A percentile compares a stretch with the other conserved stretches of the same genome.
Conservation (phyloP, 2,888 invertebrate species). For the Lasioglossum calceatum region DNA sequence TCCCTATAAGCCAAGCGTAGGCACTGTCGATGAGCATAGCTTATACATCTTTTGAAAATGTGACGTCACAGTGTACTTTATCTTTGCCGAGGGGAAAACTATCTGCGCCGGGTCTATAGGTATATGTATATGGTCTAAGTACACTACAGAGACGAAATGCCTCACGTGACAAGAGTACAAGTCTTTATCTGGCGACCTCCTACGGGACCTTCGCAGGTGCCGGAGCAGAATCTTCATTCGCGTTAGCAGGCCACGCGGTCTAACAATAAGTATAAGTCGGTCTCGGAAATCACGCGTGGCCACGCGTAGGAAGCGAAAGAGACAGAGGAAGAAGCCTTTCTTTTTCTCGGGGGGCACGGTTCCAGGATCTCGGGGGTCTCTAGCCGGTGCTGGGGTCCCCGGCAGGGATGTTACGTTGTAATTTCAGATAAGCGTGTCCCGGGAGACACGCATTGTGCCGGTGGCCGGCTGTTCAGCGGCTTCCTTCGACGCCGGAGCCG, state of each 20-base stretch:
- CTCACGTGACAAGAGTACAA: no score
- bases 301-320: background rate
- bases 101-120: no score
- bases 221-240: background rate
- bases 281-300: slow-evolving; percentile 4
- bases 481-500: slow-evolving; percentile 66
- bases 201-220: background rate
- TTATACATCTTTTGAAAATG: no score
- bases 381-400: slow-evolving; percentile 71
- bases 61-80: no score
- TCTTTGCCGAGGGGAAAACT: no score
- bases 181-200: background rate
- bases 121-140: no score
- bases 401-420: slow-evolving; percentile 82
- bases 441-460: slow-evolving; percentile 82
- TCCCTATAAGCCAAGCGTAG: no score
- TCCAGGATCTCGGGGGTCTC: slow-evolving; percentile 63
- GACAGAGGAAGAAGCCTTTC: slow-evolving; percentile 8
- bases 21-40: no score
- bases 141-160: no score
- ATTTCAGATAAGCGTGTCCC: slow-evolving; percentile 84
- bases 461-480: slow-evolving; percentile 63
- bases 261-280: background rate
- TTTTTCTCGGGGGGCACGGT: slow-evolving; percentile 3
- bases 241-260: background rate